Evolutionary conservation across 2,113 vertebrate genomes (phyloP).

Genomic region (Orcinus orca): DNA sequence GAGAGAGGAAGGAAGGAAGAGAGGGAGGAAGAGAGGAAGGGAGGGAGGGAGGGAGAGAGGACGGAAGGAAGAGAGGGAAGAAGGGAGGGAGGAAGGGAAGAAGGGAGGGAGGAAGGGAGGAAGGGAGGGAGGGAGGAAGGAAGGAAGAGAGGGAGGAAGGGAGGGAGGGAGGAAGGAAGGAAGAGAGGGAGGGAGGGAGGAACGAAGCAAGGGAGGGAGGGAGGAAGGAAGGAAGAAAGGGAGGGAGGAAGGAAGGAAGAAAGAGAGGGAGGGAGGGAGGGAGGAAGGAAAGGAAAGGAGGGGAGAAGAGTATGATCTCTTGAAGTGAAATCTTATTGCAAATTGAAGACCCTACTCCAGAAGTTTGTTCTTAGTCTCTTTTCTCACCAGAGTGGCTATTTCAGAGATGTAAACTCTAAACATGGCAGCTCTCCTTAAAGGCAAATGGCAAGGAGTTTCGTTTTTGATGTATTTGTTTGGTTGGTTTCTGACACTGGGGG

Average conservation of each 20-base stretch:
- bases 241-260: neutral
- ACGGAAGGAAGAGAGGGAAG: neutral
- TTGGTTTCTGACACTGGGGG: neutral
- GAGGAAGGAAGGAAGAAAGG: fast-evolving
- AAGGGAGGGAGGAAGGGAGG: too few species aligned
- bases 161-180: fast-evolving
- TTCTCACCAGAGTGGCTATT: neutral
- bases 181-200: fast-evolving
- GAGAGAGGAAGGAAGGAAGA: fast-evolving
- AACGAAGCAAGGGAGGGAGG: too few species aligned
- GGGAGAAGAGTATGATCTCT: neutral
- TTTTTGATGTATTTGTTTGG: neutral
- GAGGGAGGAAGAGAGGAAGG: fast-evolving
- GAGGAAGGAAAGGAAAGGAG: neutral
- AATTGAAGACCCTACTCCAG: neutral
- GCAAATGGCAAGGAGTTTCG: neutral
- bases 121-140: neutral
- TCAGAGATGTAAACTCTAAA: neutral
- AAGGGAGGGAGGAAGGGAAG: too few species aligned
- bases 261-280: too few species aligned
- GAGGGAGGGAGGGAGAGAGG: too few species aligned
- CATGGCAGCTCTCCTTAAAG: neutral
- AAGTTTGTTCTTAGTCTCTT: neutral
- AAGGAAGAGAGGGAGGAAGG: fast-evolving
- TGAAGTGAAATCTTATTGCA: neutral